Conservation (phyloP, 2,888 invertebrate genomes). For the Drosophila meridionalis region DNA sequence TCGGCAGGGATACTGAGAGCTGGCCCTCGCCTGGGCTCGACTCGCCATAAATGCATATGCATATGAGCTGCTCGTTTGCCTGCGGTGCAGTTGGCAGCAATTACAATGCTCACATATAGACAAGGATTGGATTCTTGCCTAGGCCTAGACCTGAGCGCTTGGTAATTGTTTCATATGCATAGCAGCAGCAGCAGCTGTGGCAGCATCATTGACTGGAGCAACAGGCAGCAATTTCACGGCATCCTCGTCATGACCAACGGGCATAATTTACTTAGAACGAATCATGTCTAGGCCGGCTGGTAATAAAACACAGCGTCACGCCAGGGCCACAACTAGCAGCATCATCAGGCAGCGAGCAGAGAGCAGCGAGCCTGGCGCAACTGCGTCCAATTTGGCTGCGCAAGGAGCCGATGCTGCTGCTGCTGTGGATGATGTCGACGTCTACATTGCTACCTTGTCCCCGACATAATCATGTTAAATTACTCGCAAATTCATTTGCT, state of each 20-base stretch:
- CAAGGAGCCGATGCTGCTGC: conserved; percentile 52
- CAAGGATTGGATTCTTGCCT: conserved; percentile 40
- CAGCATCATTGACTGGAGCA: conserved; percentile 27
- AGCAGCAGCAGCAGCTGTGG: conserved; percentile 25
- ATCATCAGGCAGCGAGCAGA: conserved; percentile 26
- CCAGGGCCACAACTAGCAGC: conserved; percentile 50
- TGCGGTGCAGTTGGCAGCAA: conserved; percentile 54
- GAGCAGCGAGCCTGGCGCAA: conserved; percentile 59
- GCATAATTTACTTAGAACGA: conserved; percentile 82
- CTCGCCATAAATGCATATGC: conserved; percentile 57
- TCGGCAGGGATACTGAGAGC: conserved; percentile 5
- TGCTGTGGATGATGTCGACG: conserved; percentile 51
- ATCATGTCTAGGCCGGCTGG: conserved; percentile 71
- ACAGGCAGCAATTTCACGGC: conserved; percentile 69
- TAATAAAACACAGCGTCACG: conserved; percentile 80
- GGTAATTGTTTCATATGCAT: conserved; percentile 82
- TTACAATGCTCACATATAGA: conserved; percentile 72
- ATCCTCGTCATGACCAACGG: conserved; percentile 74
- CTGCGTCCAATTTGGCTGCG: conserved; percentile 71
- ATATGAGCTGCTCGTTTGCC: conserved; percentile 37
- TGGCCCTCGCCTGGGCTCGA: conserved; percentile 1
- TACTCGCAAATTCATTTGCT: conserved; percentile 83
- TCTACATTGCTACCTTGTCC: conserved; percentile 77
- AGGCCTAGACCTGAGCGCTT: conserved; percentile 41
- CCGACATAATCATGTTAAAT: conserved; percentile 84